phyloP scores from a whole-genome alignment of 2,113 vertebrate species.

The Zeus faber region DNA sequence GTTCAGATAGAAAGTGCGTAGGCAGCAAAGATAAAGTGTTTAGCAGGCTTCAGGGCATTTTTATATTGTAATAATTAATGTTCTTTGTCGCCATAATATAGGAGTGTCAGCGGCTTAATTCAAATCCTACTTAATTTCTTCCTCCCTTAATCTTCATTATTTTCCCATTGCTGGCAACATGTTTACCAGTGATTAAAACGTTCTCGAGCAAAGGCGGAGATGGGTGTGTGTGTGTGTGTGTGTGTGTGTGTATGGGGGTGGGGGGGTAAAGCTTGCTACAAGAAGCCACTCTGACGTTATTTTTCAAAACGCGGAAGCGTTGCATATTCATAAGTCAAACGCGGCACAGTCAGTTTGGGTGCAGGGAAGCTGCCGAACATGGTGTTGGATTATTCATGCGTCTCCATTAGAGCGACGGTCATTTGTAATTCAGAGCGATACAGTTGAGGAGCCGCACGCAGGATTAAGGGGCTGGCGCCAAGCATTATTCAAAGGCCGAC shows the following conservation, averaged over 20 bases:
- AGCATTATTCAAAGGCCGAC: constrained; percentile 42
- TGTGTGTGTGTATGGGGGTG: constrained; percentile 23
- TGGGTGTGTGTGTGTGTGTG: constrained; percentile 25
- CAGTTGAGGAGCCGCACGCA: constrained; percentile 38
- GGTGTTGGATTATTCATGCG: constrained; percentile 57
- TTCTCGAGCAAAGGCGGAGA: constrained; percentile 32
- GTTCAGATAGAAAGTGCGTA: constrained; percentile 45
- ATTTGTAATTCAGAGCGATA: constrained; percentile 59
- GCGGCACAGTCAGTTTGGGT: not conserved
- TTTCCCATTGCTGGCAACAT: constrained; percentile 62
- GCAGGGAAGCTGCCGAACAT: constrained; percentile 11
- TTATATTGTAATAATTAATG: constrained; percentile 69
- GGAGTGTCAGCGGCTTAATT: constrained; percentile 65
- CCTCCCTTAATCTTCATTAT: constrained; percentile 72
- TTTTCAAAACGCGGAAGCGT: no score
- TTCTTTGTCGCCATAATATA: constrained; percentile 55
- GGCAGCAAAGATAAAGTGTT: constrained; percentile 64
- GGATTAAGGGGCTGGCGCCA: constrained; percentile 35
- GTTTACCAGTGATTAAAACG: constrained; percentile 72
- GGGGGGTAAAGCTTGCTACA: no score
- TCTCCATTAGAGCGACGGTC: constrained; percentile 50
- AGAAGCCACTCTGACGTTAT: no score
- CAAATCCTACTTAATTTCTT: constrained; percentile 65
- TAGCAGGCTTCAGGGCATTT: constrained; percentile 61
- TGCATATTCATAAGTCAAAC: not conserved